Percentiles rank a stretch among this genome's conserved stretches.
phyloP scores from a whole-genome alignment of 2,797 vertebrate species.

The Hylomyscus alleni region DNA sequence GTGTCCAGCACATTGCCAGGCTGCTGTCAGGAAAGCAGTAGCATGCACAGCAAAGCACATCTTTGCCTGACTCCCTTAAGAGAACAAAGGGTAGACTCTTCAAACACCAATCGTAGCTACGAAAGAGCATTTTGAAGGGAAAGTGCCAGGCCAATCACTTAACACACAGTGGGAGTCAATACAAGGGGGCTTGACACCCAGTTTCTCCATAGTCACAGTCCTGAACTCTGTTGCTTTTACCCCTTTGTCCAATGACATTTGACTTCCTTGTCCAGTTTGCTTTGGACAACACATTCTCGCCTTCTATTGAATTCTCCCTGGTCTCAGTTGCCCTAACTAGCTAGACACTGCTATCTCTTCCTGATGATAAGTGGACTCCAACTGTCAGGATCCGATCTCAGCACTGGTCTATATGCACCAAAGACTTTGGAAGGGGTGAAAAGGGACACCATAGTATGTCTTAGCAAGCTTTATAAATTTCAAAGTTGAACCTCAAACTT shows the following conservation, averaged over 20 bases:
- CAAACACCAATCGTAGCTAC: background rate
- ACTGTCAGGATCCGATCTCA: background rate
- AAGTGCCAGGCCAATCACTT: slow-evolving; percentile 17
- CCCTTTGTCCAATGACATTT: slow-evolving; percentile 3
- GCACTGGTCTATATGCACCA: background rate
- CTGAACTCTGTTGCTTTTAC: slow-evolving; percentile 15
- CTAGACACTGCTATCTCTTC: background rate
- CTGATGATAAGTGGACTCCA: slow-evolving; percentile 26
- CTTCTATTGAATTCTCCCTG: slow-evolving; percentile 17
- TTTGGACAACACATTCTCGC: slow-evolving; percentile 27
- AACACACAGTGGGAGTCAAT: background rate
- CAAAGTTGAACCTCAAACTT: slow-evolving; percentile 36
- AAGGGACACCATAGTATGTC: background rate
- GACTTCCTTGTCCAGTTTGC: slow-evolving; percentile 53
- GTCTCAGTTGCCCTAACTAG: background rate
- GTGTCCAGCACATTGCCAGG: slow-evolving; percentile 42
- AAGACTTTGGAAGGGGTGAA: background rate
- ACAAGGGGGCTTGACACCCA: background rate
- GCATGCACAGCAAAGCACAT: slow-evolving; percentile 43
- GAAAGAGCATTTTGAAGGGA: slow-evolving; percentile 6
- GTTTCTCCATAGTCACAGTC: background rate
- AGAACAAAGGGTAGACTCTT: slow-evolving; percentile 17
- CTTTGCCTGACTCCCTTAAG: background rate
- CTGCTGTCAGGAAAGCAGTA: slow-evolving; percentile 9
- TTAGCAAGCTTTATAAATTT: background rate